Base-by-base conservation (phyloP, 37 sponge, comb jelly and placozoan genomes). In the Axinella damicornis region DNA sequence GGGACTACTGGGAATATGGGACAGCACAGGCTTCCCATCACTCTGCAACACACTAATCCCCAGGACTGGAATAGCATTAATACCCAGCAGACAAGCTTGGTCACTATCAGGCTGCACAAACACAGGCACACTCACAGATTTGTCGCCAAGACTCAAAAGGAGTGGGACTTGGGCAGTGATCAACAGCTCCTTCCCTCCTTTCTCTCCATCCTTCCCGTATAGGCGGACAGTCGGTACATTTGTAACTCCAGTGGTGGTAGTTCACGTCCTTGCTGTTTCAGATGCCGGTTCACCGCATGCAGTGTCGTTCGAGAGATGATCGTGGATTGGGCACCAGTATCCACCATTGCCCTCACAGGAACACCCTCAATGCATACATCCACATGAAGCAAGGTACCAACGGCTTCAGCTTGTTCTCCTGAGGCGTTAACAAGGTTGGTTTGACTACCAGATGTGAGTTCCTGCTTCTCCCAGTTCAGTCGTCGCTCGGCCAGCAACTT, bases 71-170 rank as follows among this genome's bases (percentile, higher is more conserved):
- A 79, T 63, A 13, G 55, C 68, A 65, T 79, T 79, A 53, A 79
- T 65, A 11, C 67, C 79, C 67, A 79, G 57, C 20, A 79, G 53
- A 30, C 79, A 79, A 4, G 53, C 59, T 32, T 55, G 56, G 5
- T 79, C 79, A 65, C 79, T 79, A 31, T 79, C 65, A 6, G 79
- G 79, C 38, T 79, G 79, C 16, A 79, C 79, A 65, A 79, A 79
- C 5, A 79, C 79, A 35, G 66, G 79, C n/a, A 56, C 68, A 65
- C 11, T 36, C 2, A 34, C 68, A 38, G 52, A 33, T 13, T 65
- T 16, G 25, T 12, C 30, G 16, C 57, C 79, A 25, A 64, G 35
- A 39, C 58, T 37, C 27, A 79, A 9, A 15, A 19, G 46, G 57
- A 79, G 33, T 16, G 79, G 53, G 18, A 79, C 68, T 37, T 79